These are phyloP conservation scores for Columba livia DNA, from an alignment of 2,113 vertebrate species.

Conservation along the genomic window DNA sequence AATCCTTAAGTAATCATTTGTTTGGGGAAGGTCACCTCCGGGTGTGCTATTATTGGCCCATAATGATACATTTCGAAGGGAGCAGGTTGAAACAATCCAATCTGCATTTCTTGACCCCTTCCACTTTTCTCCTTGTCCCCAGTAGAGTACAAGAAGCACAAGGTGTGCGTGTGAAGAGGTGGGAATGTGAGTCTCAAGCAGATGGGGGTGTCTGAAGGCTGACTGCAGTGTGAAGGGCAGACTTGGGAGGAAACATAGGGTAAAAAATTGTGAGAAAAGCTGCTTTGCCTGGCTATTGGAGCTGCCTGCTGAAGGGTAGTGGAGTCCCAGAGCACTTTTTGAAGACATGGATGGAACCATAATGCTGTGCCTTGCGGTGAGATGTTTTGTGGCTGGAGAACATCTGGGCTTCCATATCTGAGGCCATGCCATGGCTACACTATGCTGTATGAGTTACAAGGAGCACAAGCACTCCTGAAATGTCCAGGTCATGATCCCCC, in stretches of 20 bases:
- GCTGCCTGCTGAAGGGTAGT: not conserved
- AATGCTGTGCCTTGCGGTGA: not conserved
- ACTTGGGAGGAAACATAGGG: not conserved
- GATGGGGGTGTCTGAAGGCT: not conserved
- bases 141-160: not conserved
- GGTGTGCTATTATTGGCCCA: constrained; percentile 18
- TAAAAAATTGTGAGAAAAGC: not conserved
- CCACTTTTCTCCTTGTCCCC: not conserved
- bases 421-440: not conserved
- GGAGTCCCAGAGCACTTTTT: not conserved
- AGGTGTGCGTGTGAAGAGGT: not conserved
- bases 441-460: not conserved
- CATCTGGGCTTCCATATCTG: not conserved
- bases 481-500: not conserved
- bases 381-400: not conserved
- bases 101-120: not conserved
- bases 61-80: not conserved
- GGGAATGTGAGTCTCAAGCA: not conserved
- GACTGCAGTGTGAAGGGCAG: not conserved
- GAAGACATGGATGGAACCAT: not conserved
- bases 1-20: constrained; percentile 60
- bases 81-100: constrained; percentile 16
- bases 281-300: not conserved
- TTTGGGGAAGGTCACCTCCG: constrained; percentile 53
- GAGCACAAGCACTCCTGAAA: not conserved